These are phyloP conservation scores for Enteromius unitaeniatus DNA, from an alignment of 2,797 vertebrate species.

Conservation along the genomic window DNA sequence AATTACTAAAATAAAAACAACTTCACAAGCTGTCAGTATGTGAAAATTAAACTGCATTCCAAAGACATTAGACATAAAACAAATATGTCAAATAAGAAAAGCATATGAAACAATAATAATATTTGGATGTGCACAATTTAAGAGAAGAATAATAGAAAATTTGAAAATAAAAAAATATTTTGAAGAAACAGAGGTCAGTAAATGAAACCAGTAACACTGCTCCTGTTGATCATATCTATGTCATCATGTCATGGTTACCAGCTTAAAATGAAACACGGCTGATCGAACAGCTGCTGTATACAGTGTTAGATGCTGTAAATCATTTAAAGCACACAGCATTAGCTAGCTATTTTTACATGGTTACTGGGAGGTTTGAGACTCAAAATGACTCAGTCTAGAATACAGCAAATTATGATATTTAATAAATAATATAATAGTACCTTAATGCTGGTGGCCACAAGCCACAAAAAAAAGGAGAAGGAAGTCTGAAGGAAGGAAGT, in stretches of 20 bases:
- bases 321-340: slow-evolving; percentile 15
- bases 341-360: slow-evolving; percentile 1
- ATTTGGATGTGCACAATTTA: background rate
- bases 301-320: background rate
- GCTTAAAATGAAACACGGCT: background rate
- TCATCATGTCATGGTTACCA: slow-evolving; percentile 9
- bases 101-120: background rate
- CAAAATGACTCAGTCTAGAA: background rate
- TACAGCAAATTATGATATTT: background rate
- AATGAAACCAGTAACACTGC: background rate
- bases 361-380: background rate
- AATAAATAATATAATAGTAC: background rate
- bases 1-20: slow-evolving; percentile 10
- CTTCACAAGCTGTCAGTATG: background rate
- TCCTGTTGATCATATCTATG: background rate
- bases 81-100: background rate
- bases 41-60: background rate
- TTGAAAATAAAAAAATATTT: background rate
- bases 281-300: background rate
- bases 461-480: background rate
- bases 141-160: background rate
- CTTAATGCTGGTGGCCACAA: background rate
- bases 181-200: background rate
- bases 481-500: slow-evolving; percentile 8
- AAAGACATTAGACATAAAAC: background rate